Conservation (phyloP, 2,888 invertebrate species). For the Drosophila anomalata region DNA sequence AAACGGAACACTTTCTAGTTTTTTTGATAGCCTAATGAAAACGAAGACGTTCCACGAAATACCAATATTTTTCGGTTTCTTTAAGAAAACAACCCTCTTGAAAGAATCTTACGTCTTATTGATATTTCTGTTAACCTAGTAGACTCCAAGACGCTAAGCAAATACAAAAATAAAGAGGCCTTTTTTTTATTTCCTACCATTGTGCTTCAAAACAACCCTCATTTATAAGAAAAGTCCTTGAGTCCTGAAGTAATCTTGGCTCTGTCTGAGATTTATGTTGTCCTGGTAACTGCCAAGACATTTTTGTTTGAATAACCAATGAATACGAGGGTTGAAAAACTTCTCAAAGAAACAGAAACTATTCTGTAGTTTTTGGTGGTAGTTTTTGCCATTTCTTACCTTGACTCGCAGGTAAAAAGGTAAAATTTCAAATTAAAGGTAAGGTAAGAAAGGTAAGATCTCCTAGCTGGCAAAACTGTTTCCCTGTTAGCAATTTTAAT, state of each 20-base stretch:
- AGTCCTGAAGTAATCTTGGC: conserved; percentile 7
- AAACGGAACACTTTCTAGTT: background rate
- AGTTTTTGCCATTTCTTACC: conserved; percentile 20
- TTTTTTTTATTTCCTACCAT: conserved; percentile 9
- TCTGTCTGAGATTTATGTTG: conserved; percentile 37
- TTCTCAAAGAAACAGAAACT: conserved; percentile 7
- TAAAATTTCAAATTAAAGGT: background rate
- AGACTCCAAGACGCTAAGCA: conserved; percentile 21
- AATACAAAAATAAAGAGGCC: background rate
- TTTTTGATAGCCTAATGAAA: conserved; percentile 22
- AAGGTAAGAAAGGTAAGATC: conserved; percentile 17
- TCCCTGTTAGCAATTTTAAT: conserved; percentile 57
- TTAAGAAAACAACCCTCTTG: conserved; percentile 2
- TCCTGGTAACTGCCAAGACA: conserved; percentile 57
- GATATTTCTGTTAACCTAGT: conserved; percentile 20
- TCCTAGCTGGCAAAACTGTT: conserved; percentile 40
- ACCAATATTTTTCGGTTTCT: background rate
- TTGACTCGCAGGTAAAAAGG: conserved; percentile 10
- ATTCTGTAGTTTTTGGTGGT: conserved; percentile 35
- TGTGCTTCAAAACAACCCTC: conserved; percentile 21
- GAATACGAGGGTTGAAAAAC: conserved; percentile 25
- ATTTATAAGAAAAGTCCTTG: background rate
- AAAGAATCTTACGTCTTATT: background rate
- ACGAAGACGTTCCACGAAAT: conserved; percentile 10
- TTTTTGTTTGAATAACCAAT: conserved; percentile 14